Base-by-base conservation (phyloP, 92 coral and sea anemone species). In the Ricordea florida region DNA sequence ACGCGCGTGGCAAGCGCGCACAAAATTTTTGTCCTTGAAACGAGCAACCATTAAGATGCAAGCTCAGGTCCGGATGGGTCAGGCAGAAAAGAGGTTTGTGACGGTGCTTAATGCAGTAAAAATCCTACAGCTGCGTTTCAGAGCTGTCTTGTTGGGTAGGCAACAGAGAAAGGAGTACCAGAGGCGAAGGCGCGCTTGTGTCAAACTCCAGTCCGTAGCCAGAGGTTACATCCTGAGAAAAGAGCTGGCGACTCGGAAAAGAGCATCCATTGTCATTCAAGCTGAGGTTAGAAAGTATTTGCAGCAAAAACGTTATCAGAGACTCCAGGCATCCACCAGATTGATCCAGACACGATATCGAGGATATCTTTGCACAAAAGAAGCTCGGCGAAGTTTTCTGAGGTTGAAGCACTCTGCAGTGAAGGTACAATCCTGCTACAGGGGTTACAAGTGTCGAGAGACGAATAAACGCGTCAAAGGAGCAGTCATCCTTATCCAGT, bases 181-280 rank as follows among this genome's bases (percentile, higher is more conserved):
- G 46, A 30, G 52, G 30, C 45, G 66, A 25, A 83, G 76, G 52
- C 45, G 67, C 18, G 82, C 90, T 38, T 74, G 86, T 22, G 58
- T 90, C 63, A 85, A 69, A 58, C 56, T 94, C 36, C 98, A 94
- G 48, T 50, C 92, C 5, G 29, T 32, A 8, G 33, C 74, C 66
- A 72, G 92, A 41, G 75, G 84, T 26, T 55, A 73, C 57, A 13
- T 64, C 3, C 55, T 65, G 35, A 77, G 83, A 61, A 75, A 73
- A 15, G 42, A 18, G 11, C 85, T 76, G 27, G 47, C 44, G 23
- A 42, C 13, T 55, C 14, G 53, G 67, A 87, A 73, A 42, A 38
- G 25, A 10, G 91, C 98, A 8, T 56, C 73, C 17, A 43, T 81
- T 10, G 82, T 16, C 63, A 62, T 91, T 31, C 98, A 94, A 60